Conservation (phyloP, 2,888 invertebrate genomes). For the Cataglyphis altisquamis region DNA sequence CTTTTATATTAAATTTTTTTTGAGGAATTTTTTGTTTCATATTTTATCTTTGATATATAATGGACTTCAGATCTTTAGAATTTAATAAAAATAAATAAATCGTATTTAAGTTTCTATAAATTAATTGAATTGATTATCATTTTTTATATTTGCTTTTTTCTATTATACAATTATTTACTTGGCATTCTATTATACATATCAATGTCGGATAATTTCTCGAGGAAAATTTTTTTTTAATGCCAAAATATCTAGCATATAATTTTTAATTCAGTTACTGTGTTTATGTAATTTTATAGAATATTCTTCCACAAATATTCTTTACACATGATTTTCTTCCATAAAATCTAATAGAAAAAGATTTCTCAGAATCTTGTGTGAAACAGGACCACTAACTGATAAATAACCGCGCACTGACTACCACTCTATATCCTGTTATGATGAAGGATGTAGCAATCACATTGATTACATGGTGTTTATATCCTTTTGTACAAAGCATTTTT, state of each 20-base stretch:
- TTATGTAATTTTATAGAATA: conserved; percentile 2
- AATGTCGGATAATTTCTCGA: background rate
- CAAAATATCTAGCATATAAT: background rate
- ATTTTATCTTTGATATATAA: conserved; percentile 2
- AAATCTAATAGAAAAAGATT: conserved; percentile 75
- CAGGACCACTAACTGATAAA: conserved; percentile 76
- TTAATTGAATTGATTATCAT: background rate
- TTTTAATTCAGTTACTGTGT: background rate
- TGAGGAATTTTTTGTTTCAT: background rate
- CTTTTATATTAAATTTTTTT: background rate
- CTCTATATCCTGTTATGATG: conserved; percentile 50
- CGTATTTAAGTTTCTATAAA: background rate
- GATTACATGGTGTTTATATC: conserved; percentile 34
- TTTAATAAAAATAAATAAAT: background rate
- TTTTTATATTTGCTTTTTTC: background rate
- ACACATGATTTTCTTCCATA: background rate
- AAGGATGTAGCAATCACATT: conserved; percentile 66
- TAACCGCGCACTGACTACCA: conserved; percentile 62
- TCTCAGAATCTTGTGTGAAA: conserved; percentile 58
- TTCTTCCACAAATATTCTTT: background rate
- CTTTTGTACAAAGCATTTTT: conserved; percentile 21
- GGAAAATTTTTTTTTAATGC: background rate
- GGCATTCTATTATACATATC: background rate
- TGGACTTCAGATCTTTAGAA: background rate
- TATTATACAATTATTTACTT: background rate